phyloP scores from a whole-genome alignment of 2,888 invertebrate species.

The Tanypteryx hageni region DNA sequence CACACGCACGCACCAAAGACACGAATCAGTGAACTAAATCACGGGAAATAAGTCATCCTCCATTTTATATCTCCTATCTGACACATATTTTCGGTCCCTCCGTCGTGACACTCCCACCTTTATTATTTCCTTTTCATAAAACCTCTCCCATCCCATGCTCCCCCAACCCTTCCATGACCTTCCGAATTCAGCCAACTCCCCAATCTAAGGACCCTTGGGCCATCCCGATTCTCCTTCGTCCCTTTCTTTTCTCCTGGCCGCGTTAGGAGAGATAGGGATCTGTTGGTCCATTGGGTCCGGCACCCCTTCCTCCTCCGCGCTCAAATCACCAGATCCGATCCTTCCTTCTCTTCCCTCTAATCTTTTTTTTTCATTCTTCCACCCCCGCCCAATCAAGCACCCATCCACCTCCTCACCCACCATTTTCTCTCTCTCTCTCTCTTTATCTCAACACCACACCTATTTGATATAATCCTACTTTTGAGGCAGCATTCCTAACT shows the following conservation, averaged over 20 bases:
- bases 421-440: background rate
- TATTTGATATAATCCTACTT: background rate
- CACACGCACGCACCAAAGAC: too few species aligned
- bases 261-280: background rate
- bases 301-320: too few species aligned
- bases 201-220: background rate
- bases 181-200: conserved; percentile 21
- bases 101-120: too few species aligned
- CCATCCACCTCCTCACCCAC: background rate
- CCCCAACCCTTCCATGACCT: background rate
- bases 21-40: too few species aligned
- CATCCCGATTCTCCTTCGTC: background rate
- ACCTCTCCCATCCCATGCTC: background rate
- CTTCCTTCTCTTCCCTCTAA: too few species aligned
- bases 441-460: background rate
- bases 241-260: background rate
- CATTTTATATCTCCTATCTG: too few species aligned
- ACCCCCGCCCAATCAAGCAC: conserved; percentile 7
- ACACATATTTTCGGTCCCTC: too few species aligned
- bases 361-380: too few species aligned
- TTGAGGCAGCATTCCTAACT: too few species aligned
- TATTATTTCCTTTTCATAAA: too few species aligned
- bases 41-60: too few species aligned
- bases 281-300: background rate
- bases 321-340: too few species aligned